These are phyloP conservation scores for Mythimna loreyi DNA, from an alignment of 2,888 invertebrate genomes.

Conservation along the genomic window DNA sequence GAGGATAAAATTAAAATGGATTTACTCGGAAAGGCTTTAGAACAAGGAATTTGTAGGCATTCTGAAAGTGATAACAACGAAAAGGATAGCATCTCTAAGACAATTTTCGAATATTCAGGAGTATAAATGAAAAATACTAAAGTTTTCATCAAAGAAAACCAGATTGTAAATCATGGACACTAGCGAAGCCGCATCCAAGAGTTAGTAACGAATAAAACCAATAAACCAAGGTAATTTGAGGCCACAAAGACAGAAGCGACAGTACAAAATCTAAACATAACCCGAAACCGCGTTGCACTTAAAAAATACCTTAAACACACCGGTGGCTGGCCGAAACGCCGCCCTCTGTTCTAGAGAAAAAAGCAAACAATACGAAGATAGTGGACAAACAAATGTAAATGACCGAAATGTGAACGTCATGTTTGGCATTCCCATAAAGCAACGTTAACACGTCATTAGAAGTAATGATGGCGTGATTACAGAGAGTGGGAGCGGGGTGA, in stretches of 20 bases:
- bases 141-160: conserved; percentile 16
- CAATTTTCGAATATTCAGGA: not conserved
- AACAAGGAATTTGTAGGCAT: not conserved
- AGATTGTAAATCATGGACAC: conserved; percentile 28
- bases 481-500: conserved; percentile 83
- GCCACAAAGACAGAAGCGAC: conserved; percentile 73
- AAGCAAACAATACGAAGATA: conserved; percentile 88
- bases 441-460: conserved; percentile 91
- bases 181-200: conserved; percentile 18
- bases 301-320: conserved; percentile 82
- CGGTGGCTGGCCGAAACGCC: conserved; percentile 86
- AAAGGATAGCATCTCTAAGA: not conserved
- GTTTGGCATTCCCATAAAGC: conserved; percentile 91
- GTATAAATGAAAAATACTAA: not conserved
- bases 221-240: conserved; percentile 63
- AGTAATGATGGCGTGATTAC: conserved; percentile 90
- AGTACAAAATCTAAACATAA: conserved; percentile 78
- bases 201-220: conserved; percentile 54
- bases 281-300: conserved; percentile 83
- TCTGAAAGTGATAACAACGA: conserved; percentile 5
- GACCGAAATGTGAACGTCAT: conserved; percentile 90
- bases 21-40: conserved; percentile 16
- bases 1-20: conserved; percentile 20
- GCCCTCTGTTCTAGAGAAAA: conserved; percentile 90
- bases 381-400: conserved; percentile 90